A percentile compares a stretch with the other conserved stretches of the same genome.
Evolutionary conservation across 2,888 invertebrate species (phyloP).

Genomic region (Sialis lutaria): DNA sequence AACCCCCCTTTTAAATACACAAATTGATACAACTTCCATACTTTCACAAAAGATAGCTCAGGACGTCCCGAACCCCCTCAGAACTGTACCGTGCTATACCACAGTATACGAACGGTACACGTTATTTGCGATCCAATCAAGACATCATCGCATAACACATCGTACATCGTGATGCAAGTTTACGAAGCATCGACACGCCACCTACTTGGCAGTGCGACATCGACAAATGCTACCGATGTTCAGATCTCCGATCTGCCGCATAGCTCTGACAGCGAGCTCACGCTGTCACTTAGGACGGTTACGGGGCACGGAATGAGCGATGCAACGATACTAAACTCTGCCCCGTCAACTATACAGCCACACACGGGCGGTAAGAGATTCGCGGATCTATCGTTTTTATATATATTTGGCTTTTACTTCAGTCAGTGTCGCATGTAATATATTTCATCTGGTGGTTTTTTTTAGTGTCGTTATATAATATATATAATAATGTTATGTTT

Average conservation of each 20-base stretch:
- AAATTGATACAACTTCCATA: no score
- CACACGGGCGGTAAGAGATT: conserved; percentile 5
- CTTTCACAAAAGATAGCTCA: conserved; percentile 1
- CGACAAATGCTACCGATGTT: conserved; percentile 27
- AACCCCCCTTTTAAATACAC: no score
- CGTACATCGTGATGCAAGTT: conserved; percentile 29
- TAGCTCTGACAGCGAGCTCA: conserved; percentile 22
- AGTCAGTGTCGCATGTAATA: no score
- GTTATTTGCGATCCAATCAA: conserved; percentile 29
- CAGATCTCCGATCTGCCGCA: conserved; percentile 25
- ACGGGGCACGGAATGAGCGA: conserved; percentile 29
- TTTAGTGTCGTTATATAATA: no score
- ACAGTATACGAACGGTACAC: conserved; percentile 26
- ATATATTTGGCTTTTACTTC: no score
- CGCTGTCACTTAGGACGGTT: conserved; percentile 31
- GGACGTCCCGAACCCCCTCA: conserved; percentile 28
- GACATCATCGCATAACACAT: conserved; percentile 12
- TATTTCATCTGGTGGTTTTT: no score
- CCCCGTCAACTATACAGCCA: conserved; percentile 11
- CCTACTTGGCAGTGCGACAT: conserved; percentile 30
- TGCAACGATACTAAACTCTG: conserved; percentile 29
- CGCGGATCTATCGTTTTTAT: not conserved
- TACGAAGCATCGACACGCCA: conserved; percentile 31
- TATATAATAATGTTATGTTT: no score
- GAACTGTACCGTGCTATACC: conserved; percentile 31